Conservation (phyloP, 2,797 vertebrate genomes). For the Alfaro cultratus region DNA sequence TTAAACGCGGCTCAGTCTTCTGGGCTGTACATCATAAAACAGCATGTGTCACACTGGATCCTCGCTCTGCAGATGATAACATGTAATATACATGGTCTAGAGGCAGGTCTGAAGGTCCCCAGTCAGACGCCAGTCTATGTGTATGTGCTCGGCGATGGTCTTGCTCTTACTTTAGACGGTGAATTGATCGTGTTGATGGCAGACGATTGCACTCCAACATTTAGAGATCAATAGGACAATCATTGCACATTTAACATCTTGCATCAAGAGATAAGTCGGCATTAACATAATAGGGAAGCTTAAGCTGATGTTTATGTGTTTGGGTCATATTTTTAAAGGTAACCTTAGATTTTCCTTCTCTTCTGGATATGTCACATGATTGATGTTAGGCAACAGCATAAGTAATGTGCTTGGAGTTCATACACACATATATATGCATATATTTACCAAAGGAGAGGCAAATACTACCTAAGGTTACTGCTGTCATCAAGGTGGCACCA, state of each 20-base stretch:
- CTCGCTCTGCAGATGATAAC: constrained; percentile 53
- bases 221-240: not conserved
- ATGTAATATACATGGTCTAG: constrained; percentile 62
- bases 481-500: constrained; percentile 60
- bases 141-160: constrained; percentile 23
- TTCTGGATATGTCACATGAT: constrained; percentile 54
- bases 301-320: constrained; percentile 27
- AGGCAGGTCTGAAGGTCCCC: constrained; percentile 21
- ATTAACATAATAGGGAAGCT: constrained; percentile 44
- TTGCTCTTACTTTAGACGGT: constrained; percentile 6
- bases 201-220: not conserved
- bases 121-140: constrained; percentile 23
- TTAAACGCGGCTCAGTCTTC: constrained; percentile 29
- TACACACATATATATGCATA: constrained; percentile 14
- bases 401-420: constrained; percentile 65
- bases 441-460: constrained; percentile 27
- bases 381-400: constrained; percentile 25
- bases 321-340: constrained; percentile 25
- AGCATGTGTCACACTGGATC: constrained; percentile 46
- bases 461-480: constrained; percentile 38
- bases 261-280: constrained; percentile 6
- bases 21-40: constrained; percentile 23
- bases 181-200: not conserved
- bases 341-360: constrained; percentile 9
- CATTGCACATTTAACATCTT: constrained; percentile 4